Conservation (phyloP, 2,113 vertebrate genomes). For the Cranoglanis bouderius region DNA sequence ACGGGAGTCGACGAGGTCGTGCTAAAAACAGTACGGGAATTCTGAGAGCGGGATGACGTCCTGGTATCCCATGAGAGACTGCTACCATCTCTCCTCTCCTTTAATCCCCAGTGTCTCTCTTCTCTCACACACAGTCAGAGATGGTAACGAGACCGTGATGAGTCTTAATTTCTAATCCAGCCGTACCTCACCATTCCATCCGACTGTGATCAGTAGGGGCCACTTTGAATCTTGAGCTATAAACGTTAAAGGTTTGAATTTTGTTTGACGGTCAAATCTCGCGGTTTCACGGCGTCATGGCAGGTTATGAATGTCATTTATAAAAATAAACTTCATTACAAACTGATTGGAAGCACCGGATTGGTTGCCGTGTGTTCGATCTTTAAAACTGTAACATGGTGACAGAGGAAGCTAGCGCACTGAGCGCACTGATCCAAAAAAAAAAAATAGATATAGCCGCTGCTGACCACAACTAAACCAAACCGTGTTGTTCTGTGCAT, state of each 20-base stretch:
- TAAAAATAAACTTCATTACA: background rate
- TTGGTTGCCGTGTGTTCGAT: too few relatives aligned
- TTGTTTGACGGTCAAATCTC: too few relatives aligned
- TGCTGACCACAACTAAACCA: too few relatives aligned
- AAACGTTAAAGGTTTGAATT: background rate
- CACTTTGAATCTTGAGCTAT: too few relatives aligned
- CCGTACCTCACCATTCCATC: background rate
- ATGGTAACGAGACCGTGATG: background rate
- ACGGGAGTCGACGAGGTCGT: background rate
- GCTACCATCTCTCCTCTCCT: background rate
- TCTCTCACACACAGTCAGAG: background rate
- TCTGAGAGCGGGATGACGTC: constrained; percentile 13
- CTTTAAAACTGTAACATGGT: too few relatives aligned
- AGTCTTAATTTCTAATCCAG: background rate
- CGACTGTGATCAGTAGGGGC: background rate
- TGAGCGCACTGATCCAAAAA: too few relatives aligned
- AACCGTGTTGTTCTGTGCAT: too few relatives aligned
- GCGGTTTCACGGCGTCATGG: background rate
- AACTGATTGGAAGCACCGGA: background rate
- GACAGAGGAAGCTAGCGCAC: too few relatives aligned
- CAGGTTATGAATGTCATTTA: background rate
- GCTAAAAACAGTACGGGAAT: background rate
- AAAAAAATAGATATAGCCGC: too few relatives aligned
- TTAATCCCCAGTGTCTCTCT: background rate
- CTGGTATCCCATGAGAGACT: constrained; percentile 22